Conservation (phyloP, 2,797 vertebrate genomes). For the Hemibagrus guttatus region DNA sequence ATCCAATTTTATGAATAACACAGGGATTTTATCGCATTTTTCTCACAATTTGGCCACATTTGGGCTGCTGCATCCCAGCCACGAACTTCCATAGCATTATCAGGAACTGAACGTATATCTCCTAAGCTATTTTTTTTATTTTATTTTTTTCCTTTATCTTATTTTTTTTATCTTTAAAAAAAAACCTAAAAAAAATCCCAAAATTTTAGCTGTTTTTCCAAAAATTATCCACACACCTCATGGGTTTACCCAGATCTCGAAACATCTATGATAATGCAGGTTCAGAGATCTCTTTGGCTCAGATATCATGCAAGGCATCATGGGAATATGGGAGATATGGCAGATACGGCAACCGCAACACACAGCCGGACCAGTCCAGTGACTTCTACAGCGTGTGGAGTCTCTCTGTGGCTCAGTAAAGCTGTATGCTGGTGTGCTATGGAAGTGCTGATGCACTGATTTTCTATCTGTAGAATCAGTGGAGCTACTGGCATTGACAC, state of each 20-base stretch:
- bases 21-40: neutral
- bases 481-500: conserved; percentile 46
- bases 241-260: neutral
- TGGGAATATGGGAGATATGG: neutral
- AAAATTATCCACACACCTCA: neutral
- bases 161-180: too few species aligned
- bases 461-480: conserved; percentile 60
- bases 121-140: too few species aligned
- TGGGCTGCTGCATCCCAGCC: neutral
- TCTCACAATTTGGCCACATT: neutral
- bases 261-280: too few species aligned
- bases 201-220: neutral
- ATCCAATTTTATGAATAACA: neutral
- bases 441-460: conserved; percentile 33
- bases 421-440: conserved; percentile 21
- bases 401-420: conserved; percentile 14
- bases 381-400: conserved; percentile 4
- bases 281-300: neutral
- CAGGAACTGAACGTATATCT: neutral
- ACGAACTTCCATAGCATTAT: neutral
- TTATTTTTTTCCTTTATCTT: too few species aligned
- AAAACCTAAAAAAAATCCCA: too few species aligned
- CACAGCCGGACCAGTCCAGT: too few species aligned
- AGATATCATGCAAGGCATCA: neutral
- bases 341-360: neutral